phyloP scores from a whole-genome alignment of 2,888 invertebrate genomes.

The Serrognathus titanus region DNA sequence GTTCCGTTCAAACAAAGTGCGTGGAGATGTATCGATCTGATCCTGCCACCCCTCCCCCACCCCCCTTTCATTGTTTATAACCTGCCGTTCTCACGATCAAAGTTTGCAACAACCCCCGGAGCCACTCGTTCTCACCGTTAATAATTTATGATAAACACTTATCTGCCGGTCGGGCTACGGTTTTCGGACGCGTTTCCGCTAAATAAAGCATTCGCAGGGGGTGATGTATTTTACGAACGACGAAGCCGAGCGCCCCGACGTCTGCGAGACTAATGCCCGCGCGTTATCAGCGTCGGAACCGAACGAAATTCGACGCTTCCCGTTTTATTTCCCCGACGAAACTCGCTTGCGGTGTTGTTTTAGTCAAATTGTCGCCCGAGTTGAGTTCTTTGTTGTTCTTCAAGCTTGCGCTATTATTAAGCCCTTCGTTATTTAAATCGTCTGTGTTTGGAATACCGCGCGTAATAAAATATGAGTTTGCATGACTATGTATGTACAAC shows the following conservation, averaged over 20 bases:
- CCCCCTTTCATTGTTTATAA: background rate
- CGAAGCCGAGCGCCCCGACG: slow-evolving; percentile 18
- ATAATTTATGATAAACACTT: slow-evolving; percentile 27
- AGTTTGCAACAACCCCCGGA: background rate
- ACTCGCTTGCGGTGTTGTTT: slow-evolving; percentile 18
- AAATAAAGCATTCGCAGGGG: slow-evolving; percentile 28
- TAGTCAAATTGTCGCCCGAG: slow-evolving; percentile 11
- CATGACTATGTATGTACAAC: no score
- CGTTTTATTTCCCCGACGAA: slow-evolving; percentile 15
- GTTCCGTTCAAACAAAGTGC: no score
- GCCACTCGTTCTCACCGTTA: slow-evolving; percentile 12
- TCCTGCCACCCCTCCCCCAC: no score
- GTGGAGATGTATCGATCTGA: no score
- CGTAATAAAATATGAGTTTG: no score
- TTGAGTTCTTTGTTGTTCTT: slow-evolving; percentile 14
- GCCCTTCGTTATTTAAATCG: no score
- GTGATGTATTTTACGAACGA: slow-evolving; percentile 21
- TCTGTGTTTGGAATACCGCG: no score
- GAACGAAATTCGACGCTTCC: slow-evolving; percentile 19
- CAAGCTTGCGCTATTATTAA: background rate
- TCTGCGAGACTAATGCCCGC: slow-evolving; percentile 21
- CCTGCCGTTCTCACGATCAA: background rate
- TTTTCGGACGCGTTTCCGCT: slow-evolving; percentile 26
- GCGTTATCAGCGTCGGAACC: slow-evolving; percentile 20
- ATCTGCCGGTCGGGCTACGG: slow-evolving; percentile 22